Conservation (phyloP, 23 tunicate genomes). For the Ciona savignyi region DNA sequence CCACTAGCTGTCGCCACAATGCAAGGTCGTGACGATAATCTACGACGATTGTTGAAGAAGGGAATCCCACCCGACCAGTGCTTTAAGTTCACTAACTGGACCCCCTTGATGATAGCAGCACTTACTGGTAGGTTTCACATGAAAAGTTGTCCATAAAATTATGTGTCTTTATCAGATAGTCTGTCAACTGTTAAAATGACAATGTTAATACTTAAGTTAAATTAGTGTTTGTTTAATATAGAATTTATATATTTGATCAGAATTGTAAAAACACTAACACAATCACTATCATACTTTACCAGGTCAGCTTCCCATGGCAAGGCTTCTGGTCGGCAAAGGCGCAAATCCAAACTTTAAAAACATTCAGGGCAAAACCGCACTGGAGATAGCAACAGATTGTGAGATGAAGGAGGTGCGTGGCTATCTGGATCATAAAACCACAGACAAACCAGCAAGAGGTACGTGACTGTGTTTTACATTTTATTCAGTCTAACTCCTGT, state of each 20-base stretch:
- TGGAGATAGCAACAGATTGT: conserved; percentile 87
- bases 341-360: conserved; percentile 72
- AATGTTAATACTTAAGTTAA: conserved; percentile 10
- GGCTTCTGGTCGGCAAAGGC: conserved; percentile 73
- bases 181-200: neutral
- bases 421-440: conserved; percentile 78
- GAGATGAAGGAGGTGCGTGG: conserved; percentile 77
- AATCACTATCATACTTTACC: too few species aligned
- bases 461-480: neutral
- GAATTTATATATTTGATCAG: too few species aligned
- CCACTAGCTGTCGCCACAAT: conserved; percentile 68
- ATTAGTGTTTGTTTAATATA: too few species aligned
- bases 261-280: too few species aligned
- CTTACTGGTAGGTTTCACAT: conserved; percentile 43
- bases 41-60: conserved; percentile 45
- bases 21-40: conserved; percentile 70
- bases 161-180: neutral
- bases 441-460: conserved; percentile 80
- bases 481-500: too few species aligned
- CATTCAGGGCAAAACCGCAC: conserved; percentile 68
- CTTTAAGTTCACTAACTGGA: conserved; percentile 74
- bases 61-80: conserved; percentile 65
- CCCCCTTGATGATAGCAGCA: conserved; percentile 89
- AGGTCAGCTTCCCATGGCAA: conserved; percentile 89
- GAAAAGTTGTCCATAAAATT: too few species aligned